Evolutionary conservation across 2,888 invertebrate species (phyloP).

Genomic region (Rhaphigaster nebulosa): DNA sequence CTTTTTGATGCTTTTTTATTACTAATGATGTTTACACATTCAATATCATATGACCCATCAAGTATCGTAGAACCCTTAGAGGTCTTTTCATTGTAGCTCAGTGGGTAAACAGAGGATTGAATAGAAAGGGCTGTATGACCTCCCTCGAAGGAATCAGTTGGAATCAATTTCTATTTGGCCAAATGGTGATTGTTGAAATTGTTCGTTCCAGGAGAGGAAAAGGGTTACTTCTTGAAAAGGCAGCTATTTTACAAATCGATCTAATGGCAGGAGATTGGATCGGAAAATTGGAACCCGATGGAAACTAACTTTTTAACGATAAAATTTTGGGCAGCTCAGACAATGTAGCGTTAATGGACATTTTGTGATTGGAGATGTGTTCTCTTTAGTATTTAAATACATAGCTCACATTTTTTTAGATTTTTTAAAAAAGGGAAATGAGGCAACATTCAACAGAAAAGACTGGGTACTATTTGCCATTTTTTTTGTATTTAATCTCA

Average conservation of each 20-base stretch:
- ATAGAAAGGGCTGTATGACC: neutral
- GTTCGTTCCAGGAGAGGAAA: neutral
- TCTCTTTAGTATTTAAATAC: no score
- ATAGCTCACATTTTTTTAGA: no score
- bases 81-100: neutral
- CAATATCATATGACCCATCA: neutral
- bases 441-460: no score
- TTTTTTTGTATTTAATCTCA: no score
- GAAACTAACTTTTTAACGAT: neutral
- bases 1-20: neutral
- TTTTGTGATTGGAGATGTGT: no score
- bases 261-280: neutral
- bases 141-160: neutral
- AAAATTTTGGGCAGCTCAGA: neutral
- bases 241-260: neutral
- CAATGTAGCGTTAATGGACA: neutral
- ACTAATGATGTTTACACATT: neutral
- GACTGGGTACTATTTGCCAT: no score
- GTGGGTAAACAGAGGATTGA: neutral
- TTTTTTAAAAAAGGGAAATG: no score
- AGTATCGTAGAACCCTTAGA: neutral
- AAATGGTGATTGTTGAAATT: slow-evolving; percentile 1
- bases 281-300: neutral
- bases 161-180: slow-evolving; percentile 19
- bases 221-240: neutral